phyloP scores from a whole-genome alignment of 2,888 invertebrate genomes.

The Xestia ashworthii region DNA sequence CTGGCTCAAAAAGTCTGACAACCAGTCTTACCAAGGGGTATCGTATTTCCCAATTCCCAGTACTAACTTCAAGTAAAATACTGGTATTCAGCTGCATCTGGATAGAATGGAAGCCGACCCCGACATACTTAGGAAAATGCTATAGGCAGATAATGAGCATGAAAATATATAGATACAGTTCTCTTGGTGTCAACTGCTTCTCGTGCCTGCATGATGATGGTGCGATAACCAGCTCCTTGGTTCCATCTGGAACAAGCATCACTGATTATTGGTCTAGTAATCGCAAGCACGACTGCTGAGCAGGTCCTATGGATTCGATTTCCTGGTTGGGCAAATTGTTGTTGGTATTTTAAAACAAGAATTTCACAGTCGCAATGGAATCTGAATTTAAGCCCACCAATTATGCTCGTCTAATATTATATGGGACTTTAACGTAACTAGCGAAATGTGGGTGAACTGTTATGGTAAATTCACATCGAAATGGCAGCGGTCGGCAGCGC shows the following conservation, averaged over 20 bases:
- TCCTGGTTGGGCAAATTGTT: neutral
- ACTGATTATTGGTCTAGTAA: neutral
- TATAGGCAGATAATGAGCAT: neutral
- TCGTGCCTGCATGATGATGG: conserved; percentile 92
- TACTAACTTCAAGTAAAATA: no score
- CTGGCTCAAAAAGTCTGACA: no score
- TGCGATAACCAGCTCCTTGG: conserved; percentile 89
- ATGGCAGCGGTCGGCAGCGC: no score
- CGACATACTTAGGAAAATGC: no score
- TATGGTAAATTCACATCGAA: no score
- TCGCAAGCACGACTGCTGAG: neutral
- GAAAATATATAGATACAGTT: conserved; percentile 78
- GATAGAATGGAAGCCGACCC: no score
- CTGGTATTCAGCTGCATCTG: no score
- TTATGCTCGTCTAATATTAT: neutral
- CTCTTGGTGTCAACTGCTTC: conserved; percentile 91
- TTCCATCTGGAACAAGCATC: conserved; percentile 90
- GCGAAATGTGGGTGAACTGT: neutral
- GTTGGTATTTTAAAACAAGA: neutral
- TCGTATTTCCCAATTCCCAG: no score
- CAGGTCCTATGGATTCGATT: neutral
- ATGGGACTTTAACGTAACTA: neutral
- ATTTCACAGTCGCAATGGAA: neutral
- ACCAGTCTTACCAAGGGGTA: no score
- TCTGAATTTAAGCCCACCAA: neutral